Percentiles rank a stretch among this genome's conserved stretches.
These are phyloP conservation scores for Lepus oiostolus DNA, from an alignment of 2,797 vertebrate genomes.

Conservation along the genomic window DNA sequence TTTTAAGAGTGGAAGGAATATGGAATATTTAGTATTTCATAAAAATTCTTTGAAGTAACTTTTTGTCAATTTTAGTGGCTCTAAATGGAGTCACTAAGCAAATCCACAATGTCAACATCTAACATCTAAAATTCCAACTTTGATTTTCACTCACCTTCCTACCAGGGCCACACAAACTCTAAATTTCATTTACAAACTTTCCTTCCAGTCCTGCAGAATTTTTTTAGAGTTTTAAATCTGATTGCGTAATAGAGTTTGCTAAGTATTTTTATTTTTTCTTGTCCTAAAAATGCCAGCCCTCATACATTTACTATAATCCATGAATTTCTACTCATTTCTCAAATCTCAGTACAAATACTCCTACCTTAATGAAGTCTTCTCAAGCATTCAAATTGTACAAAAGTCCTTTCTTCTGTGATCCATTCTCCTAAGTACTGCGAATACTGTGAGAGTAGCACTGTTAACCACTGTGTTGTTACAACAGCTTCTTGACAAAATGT, in stretches of 20 bases:
- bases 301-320: not conserved
- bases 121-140: too few species aligned
- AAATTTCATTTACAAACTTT: not conserved
- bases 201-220: not conserved
- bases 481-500: not conserved
- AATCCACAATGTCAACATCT: not conserved
- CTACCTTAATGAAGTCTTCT: not conserved
- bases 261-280: not conserved
- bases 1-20: not conserved
- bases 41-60: not conserved
- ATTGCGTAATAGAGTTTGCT: not conserved
- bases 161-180: not conserved
- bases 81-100: not conserved
- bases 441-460: too few species aligned
- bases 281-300: not conserved
- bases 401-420: not conserved
- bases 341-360: not conserved
- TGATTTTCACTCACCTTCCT: not conserved
- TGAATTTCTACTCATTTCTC: not conserved
- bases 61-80: not conserved
- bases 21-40: not conserved
- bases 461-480: not conserved
- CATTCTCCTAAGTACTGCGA: fast-evolving
- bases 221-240: not conserved
- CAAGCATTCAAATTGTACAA: not conserved